These are phyloP conservation scores for Thalassarche chlororhynchos DNA, from an alignment of 2,113 vertebrate genomes.

Conservation along the genomic window DNA sequence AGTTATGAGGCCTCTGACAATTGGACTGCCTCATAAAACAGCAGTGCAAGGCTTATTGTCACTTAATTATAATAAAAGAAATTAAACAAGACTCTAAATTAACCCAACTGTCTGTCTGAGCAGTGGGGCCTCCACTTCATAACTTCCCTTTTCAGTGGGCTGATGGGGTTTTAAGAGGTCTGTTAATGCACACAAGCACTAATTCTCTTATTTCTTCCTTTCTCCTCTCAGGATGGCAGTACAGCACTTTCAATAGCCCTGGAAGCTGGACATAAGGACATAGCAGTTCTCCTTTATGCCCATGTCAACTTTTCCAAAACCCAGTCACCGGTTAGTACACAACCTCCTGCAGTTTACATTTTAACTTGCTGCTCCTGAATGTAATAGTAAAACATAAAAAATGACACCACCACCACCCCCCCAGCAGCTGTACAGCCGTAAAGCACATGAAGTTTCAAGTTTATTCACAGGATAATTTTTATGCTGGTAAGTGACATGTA, in stretches of 20 bases:
- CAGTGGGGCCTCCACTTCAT: background rate
- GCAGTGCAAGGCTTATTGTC: background rate
- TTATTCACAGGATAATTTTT: background rate
- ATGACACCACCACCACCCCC: too few relatives aligned
- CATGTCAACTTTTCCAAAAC: conserved; percentile 97
- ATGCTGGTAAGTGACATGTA: background rate
- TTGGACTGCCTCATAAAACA: background rate
- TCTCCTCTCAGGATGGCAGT: conserved; percentile 87
- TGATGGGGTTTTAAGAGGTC: background rate
- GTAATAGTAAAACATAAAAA: background rate
- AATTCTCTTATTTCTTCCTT: background rate
- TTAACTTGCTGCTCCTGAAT: background rate
- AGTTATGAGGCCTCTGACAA: conserved; percentile 14
- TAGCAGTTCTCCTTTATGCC: conserved; percentile 93
- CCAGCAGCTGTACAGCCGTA: background rate
- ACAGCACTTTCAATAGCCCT: conserved; percentile 96
- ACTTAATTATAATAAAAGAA: conserved; percentile 41
- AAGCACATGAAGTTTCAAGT: background rate
- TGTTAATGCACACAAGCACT: background rate
- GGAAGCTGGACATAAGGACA: conserved; percentile 98
- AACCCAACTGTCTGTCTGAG: background rate
- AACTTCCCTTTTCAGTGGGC: background rate
- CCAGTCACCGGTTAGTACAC: conserved; percentile 88
- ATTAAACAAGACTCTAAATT: conserved; percentile 13
- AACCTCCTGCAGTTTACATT: background rate